Percentiles rank a stretch among this genome's conserved stretches.
phyloP scores from a whole-genome alignment of 2,113 vertebrate genomes.

The Paramormyrops kingsleyae region DNA sequence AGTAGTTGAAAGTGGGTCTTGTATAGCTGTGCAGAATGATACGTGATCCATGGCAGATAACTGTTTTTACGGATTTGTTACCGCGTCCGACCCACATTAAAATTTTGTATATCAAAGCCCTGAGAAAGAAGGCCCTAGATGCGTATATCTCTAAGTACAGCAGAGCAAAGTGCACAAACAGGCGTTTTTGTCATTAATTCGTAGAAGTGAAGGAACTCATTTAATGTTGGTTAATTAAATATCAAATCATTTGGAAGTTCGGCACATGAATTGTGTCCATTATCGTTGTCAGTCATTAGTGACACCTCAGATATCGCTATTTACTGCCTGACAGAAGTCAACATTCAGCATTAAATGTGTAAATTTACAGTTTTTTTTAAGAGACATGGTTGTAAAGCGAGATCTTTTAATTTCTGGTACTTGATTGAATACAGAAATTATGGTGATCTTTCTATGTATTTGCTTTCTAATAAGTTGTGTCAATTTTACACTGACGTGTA shows the following conservation, averaged over 20 bases:
- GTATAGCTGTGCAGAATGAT: not conserved
- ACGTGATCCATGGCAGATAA: not conserved
- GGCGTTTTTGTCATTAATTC: not conserved
- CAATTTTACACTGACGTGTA: not conserved
- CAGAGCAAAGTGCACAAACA: not conserved
- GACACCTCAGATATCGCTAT: not conserved
- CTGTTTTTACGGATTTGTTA: not conserved
- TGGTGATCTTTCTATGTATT: not conserved
- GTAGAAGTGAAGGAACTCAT: not conserved
- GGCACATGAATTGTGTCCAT: not conserved
- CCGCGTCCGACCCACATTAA: not conserved
- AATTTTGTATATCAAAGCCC: not conserved
- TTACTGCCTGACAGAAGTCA: not conserved
- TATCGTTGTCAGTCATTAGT: not conserved
- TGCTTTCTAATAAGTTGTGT: not conserved
- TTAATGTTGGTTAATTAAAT: not conserved
- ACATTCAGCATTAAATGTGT: not conserved
- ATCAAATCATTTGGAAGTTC: not conserved
- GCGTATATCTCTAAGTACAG: not conserved
- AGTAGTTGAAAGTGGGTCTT: not conserved
- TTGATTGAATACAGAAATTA: not conserved
- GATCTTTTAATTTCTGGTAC: not conserved
- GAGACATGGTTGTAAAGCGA: not conserved
- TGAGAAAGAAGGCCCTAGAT: not conserved
- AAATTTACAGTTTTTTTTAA: not conserved